Percentiles rank a stretch among this genome's conserved stretches.
These are phyloP conservation scores for Callosobruchus maculatus DNA, from an alignment of 2,888 invertebrate species.

Conservation along the genomic window DNA sequence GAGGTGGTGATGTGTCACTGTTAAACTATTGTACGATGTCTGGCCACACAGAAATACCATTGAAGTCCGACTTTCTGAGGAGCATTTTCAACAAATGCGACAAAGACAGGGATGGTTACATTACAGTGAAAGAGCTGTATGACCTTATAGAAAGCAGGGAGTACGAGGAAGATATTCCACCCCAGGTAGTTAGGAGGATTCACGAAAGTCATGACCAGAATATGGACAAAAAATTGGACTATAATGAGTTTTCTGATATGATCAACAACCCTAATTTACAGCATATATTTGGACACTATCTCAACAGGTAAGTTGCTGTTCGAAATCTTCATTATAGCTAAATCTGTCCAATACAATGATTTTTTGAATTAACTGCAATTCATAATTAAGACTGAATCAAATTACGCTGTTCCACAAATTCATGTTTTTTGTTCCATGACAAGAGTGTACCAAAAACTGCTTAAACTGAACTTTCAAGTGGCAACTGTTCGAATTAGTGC, in stretches of 20 bases:
- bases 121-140: slow-evolving; percentile 64
- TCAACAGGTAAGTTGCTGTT: slow-evolving; percentile 56
- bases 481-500: too few species aligned
- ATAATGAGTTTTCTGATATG: slow-evolving; percentile 71
- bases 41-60: slow-evolving; percentile 23
- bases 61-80: slow-evolving; percentile 30
- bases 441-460: too few species aligned
- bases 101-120: slow-evolving; percentile 65
- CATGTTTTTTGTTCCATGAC: too few species aligned
- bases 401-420: too few species aligned
- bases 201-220: slow-evolving; percentile 63
- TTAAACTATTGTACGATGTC: background rate
- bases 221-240: slow-evolving; percentile 65
- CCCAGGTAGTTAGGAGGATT: slow-evolving; percentile 58
- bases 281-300: slow-evolving; percentile 63
- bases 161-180: slow-evolving; percentile 66
- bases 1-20: background rate
- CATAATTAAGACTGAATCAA: too few species aligned
- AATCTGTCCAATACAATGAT: too few species aligned
- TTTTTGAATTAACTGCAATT: too few species aligned
- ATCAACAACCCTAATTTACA: slow-evolving; percentile 59
- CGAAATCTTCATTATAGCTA: background rate
- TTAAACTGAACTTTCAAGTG: too few species aligned
- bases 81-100: slow-evolving; percentile 55
- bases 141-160: slow-evolving; percentile 59